Evolutionary conservation across 2,888 invertebrate species (phyloP), one percentile per base, ranked within the genome.

Genomic region (Trissoscelio sp.): DNA sequence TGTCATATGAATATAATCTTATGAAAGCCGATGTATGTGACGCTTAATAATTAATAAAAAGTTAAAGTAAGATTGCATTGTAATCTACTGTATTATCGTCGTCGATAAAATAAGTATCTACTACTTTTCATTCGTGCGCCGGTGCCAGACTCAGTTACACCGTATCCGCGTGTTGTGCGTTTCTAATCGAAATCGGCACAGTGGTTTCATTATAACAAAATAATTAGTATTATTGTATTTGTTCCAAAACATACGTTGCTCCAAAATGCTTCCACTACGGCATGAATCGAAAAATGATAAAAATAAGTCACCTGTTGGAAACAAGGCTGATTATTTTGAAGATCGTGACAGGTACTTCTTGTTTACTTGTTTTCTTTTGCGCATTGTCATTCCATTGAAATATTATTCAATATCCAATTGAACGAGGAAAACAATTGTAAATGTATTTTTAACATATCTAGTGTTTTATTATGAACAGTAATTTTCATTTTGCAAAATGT

Each of bases 41-140:
- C n/a, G n/a, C n/a, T n/a, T n/a, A n/a, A n/a, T n/a, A n/a, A n/a
- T n/a, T n/a, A n/a, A n/a, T n/a, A n/a, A n/a, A n/a, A n/a, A n/a
- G n/a, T n/a, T n/a, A n/a, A n/a, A n/a, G n/a, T n/a, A n/a, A n/a
- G n/a, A n/a, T n/a, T n/a, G n/a, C n/a, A n/a, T n/a, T n/a, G n/a
- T 24, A 24, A 3, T 24, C 24, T 6, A 24, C 24, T 4, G 6
- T 4, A 4, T 58, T 75, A 58, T 60, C 67, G 18, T 58, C 12
- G 67, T 58, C 51, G 75, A 75, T 75, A 75, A 67, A 75, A 58
- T 5, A n/a, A 60, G 11, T 42, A 42, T 58, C 75, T 75, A 58
- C 58, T 22, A 51, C 58, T 31, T 16, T 58, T n/a, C 44, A 18
- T 1, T 55, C 18, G 22, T 39, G 55, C 44, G 46, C 62, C 53